Evolutionary conservation across 1,140 invertebrate species (phyloP), one percentile per base, ranked within the genome.

Genomic region (Heliconius melpomene): DNA sequence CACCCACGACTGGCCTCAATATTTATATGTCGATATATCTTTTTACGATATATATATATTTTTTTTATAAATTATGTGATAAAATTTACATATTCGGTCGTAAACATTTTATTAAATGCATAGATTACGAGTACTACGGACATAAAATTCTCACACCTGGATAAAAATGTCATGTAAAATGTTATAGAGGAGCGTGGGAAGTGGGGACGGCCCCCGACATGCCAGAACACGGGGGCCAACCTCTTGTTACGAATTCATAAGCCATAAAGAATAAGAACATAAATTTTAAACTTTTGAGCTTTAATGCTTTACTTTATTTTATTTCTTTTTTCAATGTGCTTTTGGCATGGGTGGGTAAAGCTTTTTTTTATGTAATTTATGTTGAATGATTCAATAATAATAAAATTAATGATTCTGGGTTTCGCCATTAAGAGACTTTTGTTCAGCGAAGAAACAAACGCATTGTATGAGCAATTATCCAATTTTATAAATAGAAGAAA

Each of bases 161-260:
- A 60, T n/a, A 23, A 23, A 52, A n/a, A 60, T 60, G n/a, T 8
- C n/a, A n/a, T 60, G 20, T 60, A 60, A n/a, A 23, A 60, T 23
- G 23, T 60, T 60, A 11, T 26, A 23, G 54, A n/a, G n/a, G 54
- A n/a, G 54, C 54, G 54, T 11, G 3, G n/a, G 18, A 18, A 52
- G 50, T 9, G 9, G n/a, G 50, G 18, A 8, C 18, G 18, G 50
- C 18, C 7, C 0, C 18, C 7, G 50, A 7, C 50, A 52, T 20
- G 50, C 50, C 18, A 23, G n/a, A 60, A 60, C 54, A 60, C n/a
- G 54, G n/a, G 20, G 54, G 9, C n/a, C 54, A 60, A 60, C 54
- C 54, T 60, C n/a, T 60, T 60, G 54, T 60, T 60, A n/a, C 20
- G 54, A 60, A 60, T 60, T 60, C 54, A 60, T 60, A 60, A 60